These are phyloP conservation scores for Eristalinus aeneus DNA, from an alignment of 2,888 invertebrate species.

Conservation along the genomic window DNA sequence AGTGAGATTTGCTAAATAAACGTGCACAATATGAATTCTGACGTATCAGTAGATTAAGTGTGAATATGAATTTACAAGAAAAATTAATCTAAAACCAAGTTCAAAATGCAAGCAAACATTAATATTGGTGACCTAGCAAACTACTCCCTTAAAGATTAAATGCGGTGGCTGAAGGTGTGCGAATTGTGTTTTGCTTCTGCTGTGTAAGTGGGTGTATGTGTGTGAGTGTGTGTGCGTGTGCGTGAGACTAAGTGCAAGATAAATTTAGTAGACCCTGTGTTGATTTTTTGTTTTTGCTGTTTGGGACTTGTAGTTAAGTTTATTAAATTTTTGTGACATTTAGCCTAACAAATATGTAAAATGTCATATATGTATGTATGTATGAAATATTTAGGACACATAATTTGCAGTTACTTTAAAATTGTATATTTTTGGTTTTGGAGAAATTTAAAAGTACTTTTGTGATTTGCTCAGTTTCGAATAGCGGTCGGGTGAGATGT, in stretches of 20 bases:
- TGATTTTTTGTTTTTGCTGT: not conserved
- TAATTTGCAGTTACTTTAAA: constrained; percentile 16
- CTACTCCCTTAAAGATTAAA: not conserved
- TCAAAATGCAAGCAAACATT: constrained; percentile 17
- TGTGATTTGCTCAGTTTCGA: constrained; percentile 75
- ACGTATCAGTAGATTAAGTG: not conserved
- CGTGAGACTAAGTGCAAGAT: too few species aligned
- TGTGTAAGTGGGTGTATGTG: not conserved
- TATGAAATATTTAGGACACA: constrained; percentile 38
- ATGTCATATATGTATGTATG: not conserved
- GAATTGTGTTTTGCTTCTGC: not conserved
- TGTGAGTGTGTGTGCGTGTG: not conserved
- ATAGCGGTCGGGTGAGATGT: constrained; percentile 72
- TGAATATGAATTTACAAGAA: not conserved
- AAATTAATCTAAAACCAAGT: not conserved
- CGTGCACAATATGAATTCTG: constrained; percentile 37
- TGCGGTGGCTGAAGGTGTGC: not conserved
- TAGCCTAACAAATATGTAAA: not conserved
- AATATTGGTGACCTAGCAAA: constrained; percentile 25
- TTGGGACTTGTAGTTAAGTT: not conserved
- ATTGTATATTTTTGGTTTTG: not conserved
- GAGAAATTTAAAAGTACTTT: constrained; percentile 76
- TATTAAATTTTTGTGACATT: not conserved
- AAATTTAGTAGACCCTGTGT: constrained; percentile 46
- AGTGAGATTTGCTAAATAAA: constrained; percentile 6